These are phyloP conservation scores for Platerodrilus igneus DNA, from an alignment of 2,888 invertebrate species.

Conservation along the genomic window DNA sequence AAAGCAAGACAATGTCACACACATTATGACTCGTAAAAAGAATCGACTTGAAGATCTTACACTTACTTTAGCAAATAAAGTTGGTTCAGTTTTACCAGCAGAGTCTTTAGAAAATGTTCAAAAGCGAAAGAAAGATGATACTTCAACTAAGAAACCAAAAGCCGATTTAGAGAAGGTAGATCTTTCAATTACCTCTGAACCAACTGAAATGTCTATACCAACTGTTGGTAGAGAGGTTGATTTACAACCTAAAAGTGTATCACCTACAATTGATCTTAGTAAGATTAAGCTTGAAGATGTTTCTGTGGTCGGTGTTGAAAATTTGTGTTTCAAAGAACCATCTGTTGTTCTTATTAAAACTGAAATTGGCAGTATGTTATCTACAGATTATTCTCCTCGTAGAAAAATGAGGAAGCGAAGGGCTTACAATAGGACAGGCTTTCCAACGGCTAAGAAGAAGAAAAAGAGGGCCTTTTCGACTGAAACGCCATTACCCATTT, in stretches of 20 bases:
- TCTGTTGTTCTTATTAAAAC: neutral
- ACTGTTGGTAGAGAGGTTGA: conserved; percentile 64
- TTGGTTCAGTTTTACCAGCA: conserved; percentile 40
- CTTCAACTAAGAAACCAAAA: neutral
- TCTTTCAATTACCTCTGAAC: conserved; percentile 39
- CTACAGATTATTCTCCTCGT: conserved; percentile 37
- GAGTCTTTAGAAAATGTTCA: conserved; percentile 5
- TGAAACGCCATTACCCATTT: conserved; percentile 7
- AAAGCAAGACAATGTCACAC: conserved; percentile 39
- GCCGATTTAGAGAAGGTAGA: conserved; percentile 49
- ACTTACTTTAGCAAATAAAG: conserved; percentile 58
- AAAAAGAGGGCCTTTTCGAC: conserved; percentile 57
- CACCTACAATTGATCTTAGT: too few species aligned
- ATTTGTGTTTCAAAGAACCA: conserved; percentile 11
- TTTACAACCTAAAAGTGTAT: too few species aligned
- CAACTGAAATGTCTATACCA: conserved; percentile 68
- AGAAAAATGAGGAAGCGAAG: conserved; percentile 62
- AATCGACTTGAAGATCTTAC: conserved; percentile 59
- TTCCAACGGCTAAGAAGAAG: conserved; percentile 78
- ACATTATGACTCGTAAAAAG: conserved; percentile 59
- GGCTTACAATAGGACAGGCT: conserved; percentile 81
- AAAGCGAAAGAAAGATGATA: conserved; percentile 8
- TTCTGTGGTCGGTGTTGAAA: conserved; percentile 11
- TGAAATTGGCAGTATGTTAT: conserved; percentile 33
- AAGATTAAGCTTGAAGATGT: conserved; percentile 12